These are phyloP conservation scores for Xiphorhynchus erythropygius DNA, from an alignment of 2,797 vertebrate genomes.

Conservation along the genomic window DNA sequence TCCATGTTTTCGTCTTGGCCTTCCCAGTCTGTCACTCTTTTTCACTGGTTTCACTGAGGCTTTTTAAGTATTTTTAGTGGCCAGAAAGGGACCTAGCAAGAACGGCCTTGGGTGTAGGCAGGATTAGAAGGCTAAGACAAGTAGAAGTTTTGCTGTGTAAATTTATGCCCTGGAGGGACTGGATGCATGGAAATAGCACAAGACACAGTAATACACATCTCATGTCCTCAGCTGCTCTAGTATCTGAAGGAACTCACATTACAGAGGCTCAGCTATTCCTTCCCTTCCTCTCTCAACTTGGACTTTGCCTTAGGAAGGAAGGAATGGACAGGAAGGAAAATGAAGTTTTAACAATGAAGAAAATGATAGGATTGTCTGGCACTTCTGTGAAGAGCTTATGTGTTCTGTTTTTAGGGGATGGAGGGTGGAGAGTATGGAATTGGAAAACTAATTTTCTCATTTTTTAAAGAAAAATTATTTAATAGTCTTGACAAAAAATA, in stretches of 20 bases:
- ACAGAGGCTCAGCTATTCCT: not conserved
- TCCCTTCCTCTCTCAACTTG: fast-evolving
- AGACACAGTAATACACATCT: no score
- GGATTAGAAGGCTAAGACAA: not conserved
- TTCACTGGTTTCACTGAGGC: not conserved
- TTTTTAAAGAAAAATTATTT: not conserved
- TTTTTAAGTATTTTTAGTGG: not conserved
- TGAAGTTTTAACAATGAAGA: fast-evolving
- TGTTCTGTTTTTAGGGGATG: not conserved
- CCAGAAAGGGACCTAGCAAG: not conserved
- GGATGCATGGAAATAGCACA: not conserved
- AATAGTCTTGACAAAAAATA: not conserved
- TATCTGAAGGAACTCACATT: not conserved
- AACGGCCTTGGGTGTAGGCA: not conserved
- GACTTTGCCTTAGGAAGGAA: not conserved
- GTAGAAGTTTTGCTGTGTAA: not conserved
- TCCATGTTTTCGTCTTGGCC: not conserved
- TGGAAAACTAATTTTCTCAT: not conserved
- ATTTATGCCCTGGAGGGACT: not conserved
- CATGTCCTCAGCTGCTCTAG: not conserved
- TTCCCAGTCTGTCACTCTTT: not conserved
- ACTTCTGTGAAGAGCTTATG: not conserved
- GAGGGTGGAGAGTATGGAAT: fast-evolving
- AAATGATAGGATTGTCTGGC: not conserved
- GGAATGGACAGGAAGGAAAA: not conserved